Conservation (phyloP, 2,888 invertebrate species). For the Cenopis cana region DNA sequence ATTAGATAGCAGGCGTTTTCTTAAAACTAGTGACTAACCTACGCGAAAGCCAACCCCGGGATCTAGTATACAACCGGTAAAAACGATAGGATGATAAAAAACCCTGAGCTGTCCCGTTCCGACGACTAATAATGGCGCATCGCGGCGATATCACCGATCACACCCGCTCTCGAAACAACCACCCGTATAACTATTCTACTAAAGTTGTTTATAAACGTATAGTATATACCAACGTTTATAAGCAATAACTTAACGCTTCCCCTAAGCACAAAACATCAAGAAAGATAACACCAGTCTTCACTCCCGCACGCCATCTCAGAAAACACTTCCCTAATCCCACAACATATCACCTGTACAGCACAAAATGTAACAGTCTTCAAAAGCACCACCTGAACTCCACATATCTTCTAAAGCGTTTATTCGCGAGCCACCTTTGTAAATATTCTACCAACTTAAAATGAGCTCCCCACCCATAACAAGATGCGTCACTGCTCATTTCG, state of each 20-base stretch:
- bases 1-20: no score
- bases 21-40: no score
- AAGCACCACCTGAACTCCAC: slow-evolving; percentile 71
- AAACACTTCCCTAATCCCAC: slow-evolving; percentile 56
- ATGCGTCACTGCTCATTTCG: background rate
- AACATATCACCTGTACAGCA: slow-evolving; percentile 72
- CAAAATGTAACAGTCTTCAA: slow-evolving; percentile 76
- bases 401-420: slow-evolving; percentile 70
- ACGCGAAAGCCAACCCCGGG: no score
- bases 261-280: slow-evolving; percentile 29
- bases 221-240: slow-evolving; percentile 3
- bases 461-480: slow-evolving; percentile 48
- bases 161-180: background rate
- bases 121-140: background rate
- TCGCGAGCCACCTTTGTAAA: slow-evolving; percentile 59
- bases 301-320: slow-evolving; percentile 38
- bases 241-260: slow-evolving; percentile 37
- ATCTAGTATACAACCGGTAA: no score
- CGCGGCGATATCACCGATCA: background rate
- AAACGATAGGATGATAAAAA: no score
- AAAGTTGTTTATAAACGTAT: slow-evolving; percentile 1
- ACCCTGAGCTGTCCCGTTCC: background rate
- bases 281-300: slow-evolving; percentile 42
- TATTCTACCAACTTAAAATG: slow-evolving; percentile 52
- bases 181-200: slow-evolving; percentile 10